A percentile compares a stretch with the other conserved stretches of the same genome.
phyloP scores from a whole-genome alignment of 2,113 vertebrate genomes.

The Vidua macroura region DNA sequence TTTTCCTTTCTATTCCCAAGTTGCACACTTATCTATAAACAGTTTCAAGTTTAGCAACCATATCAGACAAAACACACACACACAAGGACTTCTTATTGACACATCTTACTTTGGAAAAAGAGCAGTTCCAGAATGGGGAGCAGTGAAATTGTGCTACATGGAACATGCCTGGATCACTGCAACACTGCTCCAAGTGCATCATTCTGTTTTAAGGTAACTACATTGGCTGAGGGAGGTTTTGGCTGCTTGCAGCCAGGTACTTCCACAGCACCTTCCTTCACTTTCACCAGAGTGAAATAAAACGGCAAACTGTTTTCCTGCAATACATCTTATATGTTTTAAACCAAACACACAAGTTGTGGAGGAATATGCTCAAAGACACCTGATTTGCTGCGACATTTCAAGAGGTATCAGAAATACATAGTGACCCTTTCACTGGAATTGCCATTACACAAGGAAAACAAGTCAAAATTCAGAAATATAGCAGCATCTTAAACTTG shows the following conservation, averaged over 20 bases:
- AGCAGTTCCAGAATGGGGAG: neutral
- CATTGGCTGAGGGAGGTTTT: neutral
- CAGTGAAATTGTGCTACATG: neutral
- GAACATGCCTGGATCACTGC: neutral
- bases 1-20: neutral
- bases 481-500: neutral
- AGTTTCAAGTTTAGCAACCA: neutral
- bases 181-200: neutral
- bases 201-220: neutral
- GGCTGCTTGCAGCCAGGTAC: neutral
- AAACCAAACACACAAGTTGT: neutral
- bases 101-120: neutral
- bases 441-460: neutral
- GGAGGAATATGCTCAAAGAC: neutral
- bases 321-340: neutral
- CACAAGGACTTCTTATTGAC: rapidly evolving
- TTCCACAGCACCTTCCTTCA: neutral
- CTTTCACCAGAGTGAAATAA: neutral
- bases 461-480: neutral
- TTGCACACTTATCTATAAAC: neutral
- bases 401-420: neutral
- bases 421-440: neutral
- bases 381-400: neutral
- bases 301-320: neutral
- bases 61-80: neutral